Evolutionary conservation across 2,888 invertebrate species (phyloP), one percentile per base, ranked within the genome.

Genomic region (Micoletzkya japonica): DNA sequence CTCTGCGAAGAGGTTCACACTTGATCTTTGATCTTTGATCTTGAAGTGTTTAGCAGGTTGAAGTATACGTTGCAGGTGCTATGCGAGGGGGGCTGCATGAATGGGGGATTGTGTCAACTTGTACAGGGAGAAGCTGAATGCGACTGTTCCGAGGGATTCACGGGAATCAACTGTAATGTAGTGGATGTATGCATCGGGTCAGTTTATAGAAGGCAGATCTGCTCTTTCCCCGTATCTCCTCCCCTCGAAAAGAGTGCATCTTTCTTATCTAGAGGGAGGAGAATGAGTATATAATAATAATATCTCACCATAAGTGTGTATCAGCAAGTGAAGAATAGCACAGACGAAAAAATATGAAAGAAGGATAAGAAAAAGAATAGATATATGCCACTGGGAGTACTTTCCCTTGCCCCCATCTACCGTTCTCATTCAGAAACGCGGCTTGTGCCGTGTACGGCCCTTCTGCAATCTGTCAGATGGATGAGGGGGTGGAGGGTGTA

Each of bases 101-200:
- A 79, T 49, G 79, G 79, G 32, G 73, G 68, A 73, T 76, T 70
- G 70, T 79, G 67, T 24, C 28, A 28, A 1, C 32, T 67, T 37
- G 26, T 32, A 32, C 39, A 67, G 39, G 56, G 59, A 1, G 50
- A 56, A 0, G 70, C 74, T 6, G 52, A 76, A 24, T 78, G 78
- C 64, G 75, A 72, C 57, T 83, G 83, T 66, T 72, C 77, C 30
- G 77, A 80, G 64, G 83, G 83, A 50, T 83, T 83, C 74, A 77
- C 79, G 56, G 83, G 83, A 30, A 72, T 74, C 69, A 84, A 83
- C 71, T 83, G 83, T 73, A 84, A 84, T 67, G 76, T 81, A 52
- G 74, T 79, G 37, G 83, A 83, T 74, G 76, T 79, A 34, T 83
- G 83, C 71, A 71, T 79, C 7, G 77, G 79, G 83, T 83, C 69